Base-by-base conservation (phyloP, 2,888 invertebrate genomes). In the Drosophila pegasa region DNA sequence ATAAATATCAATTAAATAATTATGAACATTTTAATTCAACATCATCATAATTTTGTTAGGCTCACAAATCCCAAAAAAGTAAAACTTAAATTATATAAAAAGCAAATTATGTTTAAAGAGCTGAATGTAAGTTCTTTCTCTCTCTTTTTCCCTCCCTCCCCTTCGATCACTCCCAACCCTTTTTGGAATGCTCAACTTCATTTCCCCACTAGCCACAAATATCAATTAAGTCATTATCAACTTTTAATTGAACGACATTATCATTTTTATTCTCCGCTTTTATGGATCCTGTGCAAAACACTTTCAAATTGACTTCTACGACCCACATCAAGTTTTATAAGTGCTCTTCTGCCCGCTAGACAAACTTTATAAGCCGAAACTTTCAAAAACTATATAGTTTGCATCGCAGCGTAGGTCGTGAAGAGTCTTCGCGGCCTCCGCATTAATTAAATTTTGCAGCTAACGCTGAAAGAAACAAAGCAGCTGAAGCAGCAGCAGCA, bases 311-410 rank as follows among this genome's bases (percentile, higher is more conserved):
- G 48, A 65, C 52, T 54, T 33, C 38, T 18, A 37, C 41, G 41
- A 59, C 72, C 67, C 73, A 75, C 77, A 72, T 52, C 51, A 72
- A 58, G 18, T 65, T 71, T 58, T 55, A 29, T 22, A 73, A 76
- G 59, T 57, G 45, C 73, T 56, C 37, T 14, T 59, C 43, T 35
- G 29, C 62, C 43, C 38, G 29, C 62, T 58, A 47, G 57, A 51
- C 50, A 47, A 72, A 56, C 45, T 77, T 50, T 27, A 56, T 20
- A 48, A 58, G 50, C 33, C 22, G 6, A 72, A 75, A 72, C 52
- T 71, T 71, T 76, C 43, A 55, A 61, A 61, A 61, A 50, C 22
- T 59, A 20, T 61, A 20, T 50, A 48, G 56, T 41, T 40, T 47
- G n/a, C 47, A 16, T 18, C 18, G 33, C n/a, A n/a, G n/a, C 47